Evolutionary conservation across 2,797 vertebrate species (phyloP).

Genomic region (Erithacus rubecula): DNA sequence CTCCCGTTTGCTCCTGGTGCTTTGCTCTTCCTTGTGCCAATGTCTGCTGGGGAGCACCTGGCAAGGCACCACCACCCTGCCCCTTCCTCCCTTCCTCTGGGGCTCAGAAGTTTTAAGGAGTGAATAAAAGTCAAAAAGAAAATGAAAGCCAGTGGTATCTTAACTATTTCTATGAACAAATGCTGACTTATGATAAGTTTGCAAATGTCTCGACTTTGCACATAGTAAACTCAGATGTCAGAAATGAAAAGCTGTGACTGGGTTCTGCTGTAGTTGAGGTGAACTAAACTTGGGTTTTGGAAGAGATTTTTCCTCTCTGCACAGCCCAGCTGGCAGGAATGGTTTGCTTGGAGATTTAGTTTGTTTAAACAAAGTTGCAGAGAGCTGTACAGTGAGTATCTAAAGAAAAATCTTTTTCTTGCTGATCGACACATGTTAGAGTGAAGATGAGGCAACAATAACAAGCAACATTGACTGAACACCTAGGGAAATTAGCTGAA

Average conservation of each 20-base stretch:
- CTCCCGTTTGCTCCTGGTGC: too few relatives aligned
- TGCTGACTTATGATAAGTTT: neutral
- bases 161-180: neutral
- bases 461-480: neutral
- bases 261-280: neutral
- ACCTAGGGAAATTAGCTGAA: neutral
- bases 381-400: neutral
- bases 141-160: neutral
- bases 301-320: neutral
- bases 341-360: neutral
- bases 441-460: neutral
- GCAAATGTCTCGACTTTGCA: neutral
- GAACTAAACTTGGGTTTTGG: neutral
- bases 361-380: neutral
- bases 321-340: neutral
- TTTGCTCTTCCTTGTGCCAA: accelerated
- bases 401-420: neutral
- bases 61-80: neutral
- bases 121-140: neutral
- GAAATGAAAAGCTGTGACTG: neutral
- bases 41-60: neutral
- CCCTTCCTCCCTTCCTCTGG: neutral
- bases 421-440: neutral
- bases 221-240: accelerated
- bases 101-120: neutral